Evolutionary conservation across 2,797 vertebrate genomes (phyloP).

Genomic region (Allobates femoralis): DNA sequence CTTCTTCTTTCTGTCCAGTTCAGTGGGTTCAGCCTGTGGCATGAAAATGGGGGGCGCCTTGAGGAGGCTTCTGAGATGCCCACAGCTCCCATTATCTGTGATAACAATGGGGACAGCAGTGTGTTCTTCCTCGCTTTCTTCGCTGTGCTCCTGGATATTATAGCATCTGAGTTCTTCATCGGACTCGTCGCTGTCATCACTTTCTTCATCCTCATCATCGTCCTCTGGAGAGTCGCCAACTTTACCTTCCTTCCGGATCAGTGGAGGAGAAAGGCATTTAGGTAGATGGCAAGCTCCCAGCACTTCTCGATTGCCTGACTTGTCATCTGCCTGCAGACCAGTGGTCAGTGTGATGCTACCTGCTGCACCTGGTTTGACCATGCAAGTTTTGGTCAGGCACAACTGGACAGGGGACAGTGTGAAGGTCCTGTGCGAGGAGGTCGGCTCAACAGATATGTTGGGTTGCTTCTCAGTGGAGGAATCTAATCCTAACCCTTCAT

Average conservation of each 20-base stretch:
- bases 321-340: conserved; percentile 71
- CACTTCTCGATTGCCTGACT: conserved; percentile 66
- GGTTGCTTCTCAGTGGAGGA: conserved; percentile 9
- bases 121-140: conserved; percentile 90
- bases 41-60: conserved; percentile 84
- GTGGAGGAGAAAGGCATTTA: conserved; percentile 62
- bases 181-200: conserved; percentile 85
- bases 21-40: conserved; percentile 73
- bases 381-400: conserved; percentile 51
- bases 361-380: conserved; percentile 36
- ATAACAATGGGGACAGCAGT: conserved; percentile 87
- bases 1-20: conserved; percentile 87
- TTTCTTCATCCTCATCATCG: conserved; percentile 83
- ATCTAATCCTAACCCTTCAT: conserved; percentile 73
- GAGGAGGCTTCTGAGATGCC: conserved; percentile 89
- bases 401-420: conserved; percentile 62
- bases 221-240: conserved; percentile 67
- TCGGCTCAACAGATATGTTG: not conserved
- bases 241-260: conserved; percentile 16
- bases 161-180: conserved; percentile 86
- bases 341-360: conserved; percentile 60
- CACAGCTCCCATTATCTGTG: conserved; percentile 85
- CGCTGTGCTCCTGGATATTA: conserved; percentile 86
- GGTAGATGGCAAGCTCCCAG: conserved; percentile 9
- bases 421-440: conserved; percentile 66